Evolutionary conservation across 2,113 vertebrate species (phyloP).

Genomic region (Chionodraco myersi): DNA sequence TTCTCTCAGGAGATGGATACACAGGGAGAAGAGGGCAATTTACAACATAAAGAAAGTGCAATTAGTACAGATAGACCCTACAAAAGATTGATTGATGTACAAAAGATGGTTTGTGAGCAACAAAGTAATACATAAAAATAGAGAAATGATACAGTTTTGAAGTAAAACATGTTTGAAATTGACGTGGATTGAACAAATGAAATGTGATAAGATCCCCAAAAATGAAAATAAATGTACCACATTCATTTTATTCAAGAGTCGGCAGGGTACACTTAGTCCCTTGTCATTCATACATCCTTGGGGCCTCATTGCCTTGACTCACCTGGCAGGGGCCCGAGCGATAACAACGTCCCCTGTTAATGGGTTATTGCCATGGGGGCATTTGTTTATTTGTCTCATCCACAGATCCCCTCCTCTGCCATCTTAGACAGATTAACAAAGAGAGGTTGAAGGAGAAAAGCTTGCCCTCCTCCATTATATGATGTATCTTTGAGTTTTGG

Average conservation of each 20-base stretch:
- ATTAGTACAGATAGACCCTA: not conserved
- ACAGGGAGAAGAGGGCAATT: not conserved
- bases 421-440: not conserved
- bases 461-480: not conserved
- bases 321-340: constrained; percentile 5
- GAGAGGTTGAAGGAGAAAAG: not conserved
- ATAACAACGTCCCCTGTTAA: constrained; percentile 36
- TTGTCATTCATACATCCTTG: constrained; percentile 16
- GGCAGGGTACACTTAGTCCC: not conserved
- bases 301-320: constrained; percentile 14
- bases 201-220: not conserved
- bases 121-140: not conserved
- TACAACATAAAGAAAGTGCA: not conserved
- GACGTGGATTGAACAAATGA: not conserved
- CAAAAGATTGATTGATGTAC: not conserved
- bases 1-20: not conserved
- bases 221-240: not conserved
- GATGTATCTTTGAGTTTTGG: not conserved
- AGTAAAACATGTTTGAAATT: not conserved
- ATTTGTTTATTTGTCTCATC: constrained; percentile 14
- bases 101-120: not conserved
- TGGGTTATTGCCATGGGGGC: constrained; percentile 12
- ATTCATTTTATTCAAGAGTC: not conserved
- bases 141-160: not conserved
- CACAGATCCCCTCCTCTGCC: not conserved